Percentiles rank a stretch among this genome's conserved stretches.
Conservation (phyloP, 2,888 invertebrate species). For the Stomorhina lunata region DNA sequence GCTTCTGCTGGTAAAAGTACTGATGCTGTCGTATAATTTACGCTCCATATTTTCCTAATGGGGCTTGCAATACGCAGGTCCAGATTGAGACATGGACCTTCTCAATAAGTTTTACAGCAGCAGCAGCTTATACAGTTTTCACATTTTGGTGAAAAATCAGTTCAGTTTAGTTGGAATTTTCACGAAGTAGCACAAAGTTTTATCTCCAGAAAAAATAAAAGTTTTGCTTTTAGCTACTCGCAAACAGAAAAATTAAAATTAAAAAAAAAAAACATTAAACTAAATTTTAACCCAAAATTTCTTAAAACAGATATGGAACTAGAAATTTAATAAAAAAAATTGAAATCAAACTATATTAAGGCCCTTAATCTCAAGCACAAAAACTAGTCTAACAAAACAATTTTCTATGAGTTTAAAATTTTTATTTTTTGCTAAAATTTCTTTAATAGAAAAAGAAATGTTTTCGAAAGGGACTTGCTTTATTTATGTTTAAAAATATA, state of each 20-base stretch:
- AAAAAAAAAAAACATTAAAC: neutral
- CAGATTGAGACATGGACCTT: constrained; percentile 58
- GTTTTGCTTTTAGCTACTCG: constrained; percentile 56
- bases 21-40: constrained; percentile 47
- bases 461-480: constrained; percentile 52
- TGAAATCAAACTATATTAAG: constrained; percentile 23
- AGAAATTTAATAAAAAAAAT: constrained; percentile 32
- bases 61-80: constrained; percentile 55
- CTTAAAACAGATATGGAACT: constrained; percentile 2
- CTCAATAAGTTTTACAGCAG: constrained; percentile 63
- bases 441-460: constrained; percentile 33
- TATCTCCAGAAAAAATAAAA: constrained; percentile 50
- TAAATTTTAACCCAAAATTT: neutral
- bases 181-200: constrained; percentile 65
- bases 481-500: constrained; percentile 55
- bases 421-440: constrained; percentile 6
- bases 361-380: constrained; percentile 16
- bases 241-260: constrained; percentile 35
- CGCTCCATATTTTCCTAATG: constrained; percentile 58
- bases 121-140: constrained; percentile 61
- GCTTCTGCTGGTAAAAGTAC: constrained; percentile 26
- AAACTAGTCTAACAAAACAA: constrained; percentile 24
- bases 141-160: constrained; percentile 59
- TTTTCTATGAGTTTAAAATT: constrained; percentile 2
- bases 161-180: constrained; percentile 65